These are phyloP conservation scores for Drosophila vallismaia DNA, from an alignment of 2,888 invertebrate genomes.

Conservation along the genomic window DNA sequence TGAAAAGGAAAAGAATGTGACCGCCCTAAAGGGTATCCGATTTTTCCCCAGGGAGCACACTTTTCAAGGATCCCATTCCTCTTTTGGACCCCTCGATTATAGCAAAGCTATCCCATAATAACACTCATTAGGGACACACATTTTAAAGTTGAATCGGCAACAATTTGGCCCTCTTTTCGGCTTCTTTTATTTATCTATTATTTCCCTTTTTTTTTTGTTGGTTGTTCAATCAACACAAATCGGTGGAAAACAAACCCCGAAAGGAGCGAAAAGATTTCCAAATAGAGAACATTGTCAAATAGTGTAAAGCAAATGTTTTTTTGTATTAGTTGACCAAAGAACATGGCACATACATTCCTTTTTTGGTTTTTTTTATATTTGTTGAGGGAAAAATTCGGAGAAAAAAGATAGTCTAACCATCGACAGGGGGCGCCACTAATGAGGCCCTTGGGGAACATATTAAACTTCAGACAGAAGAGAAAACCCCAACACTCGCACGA, in stretches of 20 bases:
- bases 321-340: slow-evolving; percentile 58
- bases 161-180: slow-evolving; percentile 5
- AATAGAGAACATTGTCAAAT: slow-evolving; percentile 62
- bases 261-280: slow-evolving; percentile 27
- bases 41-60: slow-evolving; percentile 3
- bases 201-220: background rate
- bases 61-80: background rate
- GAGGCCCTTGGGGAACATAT: slow-evolving; percentile 78
- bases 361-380: slow-evolving; percentile 35
- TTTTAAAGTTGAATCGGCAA: slow-evolving; percentile 37
- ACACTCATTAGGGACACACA: slow-evolving; percentile 41
- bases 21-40: background rate
- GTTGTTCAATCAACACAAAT: slow-evolving; percentile 40
- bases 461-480: slow-evolving; percentile 62
- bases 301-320: slow-evolving; percentile 75
- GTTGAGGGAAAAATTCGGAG: slow-evolving; percentile 3
- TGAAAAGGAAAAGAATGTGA: slow-evolving; percentile 3
- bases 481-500: background rate
- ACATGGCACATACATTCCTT: background rate
- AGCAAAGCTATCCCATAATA: slow-evolving; percentile 34
- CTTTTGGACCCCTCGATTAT: slow-evolving; percentile 25
- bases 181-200: slow-evolving; percentile 19
- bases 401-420: slow-evolving; percentile 11
- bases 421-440: slow-evolving; percentile 69
- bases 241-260: slow-evolving; percentile 21